Conservation (phyloP, 1,140 invertebrate species). For the Orussus abietinus region DNA sequence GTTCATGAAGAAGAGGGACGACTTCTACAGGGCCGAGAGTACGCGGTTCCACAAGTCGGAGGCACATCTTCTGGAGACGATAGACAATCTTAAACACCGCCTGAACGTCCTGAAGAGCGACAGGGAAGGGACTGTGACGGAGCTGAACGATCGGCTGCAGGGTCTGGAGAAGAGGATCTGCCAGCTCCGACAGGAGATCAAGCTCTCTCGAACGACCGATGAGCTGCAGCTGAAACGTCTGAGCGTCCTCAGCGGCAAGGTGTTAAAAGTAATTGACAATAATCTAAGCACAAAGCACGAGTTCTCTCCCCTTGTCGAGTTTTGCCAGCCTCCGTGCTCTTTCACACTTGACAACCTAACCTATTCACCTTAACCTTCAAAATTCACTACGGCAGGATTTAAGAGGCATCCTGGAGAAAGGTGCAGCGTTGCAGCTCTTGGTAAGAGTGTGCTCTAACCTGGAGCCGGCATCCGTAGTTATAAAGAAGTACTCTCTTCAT, state of each 20-base stretch:
- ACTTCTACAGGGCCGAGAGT: constrained; percentile 24
- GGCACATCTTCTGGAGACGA: constrained; percentile 25
- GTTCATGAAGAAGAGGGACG: constrained; percentile 42
- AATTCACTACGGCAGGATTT: constrained; percentile 41
- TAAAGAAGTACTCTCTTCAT: constrained; percentile 29
- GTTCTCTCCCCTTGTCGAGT: no score
- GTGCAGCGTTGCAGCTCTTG: constrained; percentile 24
- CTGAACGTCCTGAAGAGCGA: constrained; percentile 22
- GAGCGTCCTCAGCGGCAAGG: constrained; percentile 30
- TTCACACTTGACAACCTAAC: no score
- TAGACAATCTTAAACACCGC: constrained; percentile 33
- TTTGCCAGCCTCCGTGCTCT: no score
- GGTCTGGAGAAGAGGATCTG: constrained; percentile 24
- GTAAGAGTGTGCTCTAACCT: constrained; percentile 34
- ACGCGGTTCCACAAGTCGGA: constrained; percentile 31
- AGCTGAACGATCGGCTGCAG: constrained; percentile 28
- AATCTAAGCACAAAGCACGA: no score
- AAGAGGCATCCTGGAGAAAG: constrained; percentile 33
- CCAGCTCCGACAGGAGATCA: constrained; percentile 31
- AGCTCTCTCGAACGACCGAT: constrained; percentile 28
- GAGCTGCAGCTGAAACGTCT: constrained; percentile 36
- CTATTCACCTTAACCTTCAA: no score
- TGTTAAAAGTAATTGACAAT: constrained; percentile 37
- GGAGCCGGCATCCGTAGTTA: constrained; percentile 23
- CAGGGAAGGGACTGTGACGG: constrained; percentile 23